These are phyloP conservation scores for Cactoblastis cactorum DNA, from an alignment of 2,888 invertebrate genomes.

Conservation along the genomic window DNA sequence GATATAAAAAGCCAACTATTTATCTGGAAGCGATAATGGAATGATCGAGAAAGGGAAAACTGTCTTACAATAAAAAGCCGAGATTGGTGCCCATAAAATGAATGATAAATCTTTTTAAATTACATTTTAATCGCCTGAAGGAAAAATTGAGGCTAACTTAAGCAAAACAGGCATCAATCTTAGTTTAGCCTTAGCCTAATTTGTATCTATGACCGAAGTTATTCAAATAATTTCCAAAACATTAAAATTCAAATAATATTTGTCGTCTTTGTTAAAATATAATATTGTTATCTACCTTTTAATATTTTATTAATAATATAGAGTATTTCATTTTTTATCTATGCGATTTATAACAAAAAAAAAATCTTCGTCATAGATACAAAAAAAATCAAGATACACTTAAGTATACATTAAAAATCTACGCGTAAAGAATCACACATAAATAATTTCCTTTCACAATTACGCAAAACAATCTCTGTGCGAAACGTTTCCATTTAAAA, in stretches of 20 bases:
- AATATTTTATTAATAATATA: too few relatives aligned
- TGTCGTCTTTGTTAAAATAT: too few relatives aligned
- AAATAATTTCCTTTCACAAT: slow-evolving; percentile 70
- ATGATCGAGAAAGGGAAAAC: slow-evolving; percentile 51
- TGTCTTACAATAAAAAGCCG: slow-evolving; percentile 37
- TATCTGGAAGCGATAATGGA: slow-evolving; percentile 65
- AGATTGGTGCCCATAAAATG: slow-evolving; percentile 49
- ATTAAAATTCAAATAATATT: too few relatives aligned
- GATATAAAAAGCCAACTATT: slow-evolving; percentile 1
- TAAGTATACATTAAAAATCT: slow-evolving; percentile 46
- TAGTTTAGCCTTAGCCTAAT: slow-evolving; percentile 32
- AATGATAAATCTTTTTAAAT: slow-evolving; percentile 26
- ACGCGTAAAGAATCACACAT: slow-evolving; percentile 73
- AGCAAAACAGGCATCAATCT: slow-evolving; percentile 35
- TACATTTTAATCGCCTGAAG: slow-evolving; percentile 7
- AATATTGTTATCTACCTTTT: too few relatives aligned
- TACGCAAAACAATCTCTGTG: slow-evolving; percentile 67
- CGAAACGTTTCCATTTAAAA: slow-evolving; percentile 48
- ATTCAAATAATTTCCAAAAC: too few relatives aligned
- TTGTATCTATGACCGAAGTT: slow-evolving; percentile 18
- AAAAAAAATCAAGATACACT: slow-evolving; percentile 58
- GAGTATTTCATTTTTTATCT: too few relatives aligned
- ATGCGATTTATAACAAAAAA: too few relatives aligned
- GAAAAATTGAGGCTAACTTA: slow-evolving; percentile 11
- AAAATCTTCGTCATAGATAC: slow-evolving; percentile 7